A percentile compares a stretch with the other conserved stretches of the same genome.
These are phyloP conservation scores for Rhopalosiphum nymphaeae DNA, from an alignment of 2,888 invertebrate species.

Conservation along the genomic window DNA sequence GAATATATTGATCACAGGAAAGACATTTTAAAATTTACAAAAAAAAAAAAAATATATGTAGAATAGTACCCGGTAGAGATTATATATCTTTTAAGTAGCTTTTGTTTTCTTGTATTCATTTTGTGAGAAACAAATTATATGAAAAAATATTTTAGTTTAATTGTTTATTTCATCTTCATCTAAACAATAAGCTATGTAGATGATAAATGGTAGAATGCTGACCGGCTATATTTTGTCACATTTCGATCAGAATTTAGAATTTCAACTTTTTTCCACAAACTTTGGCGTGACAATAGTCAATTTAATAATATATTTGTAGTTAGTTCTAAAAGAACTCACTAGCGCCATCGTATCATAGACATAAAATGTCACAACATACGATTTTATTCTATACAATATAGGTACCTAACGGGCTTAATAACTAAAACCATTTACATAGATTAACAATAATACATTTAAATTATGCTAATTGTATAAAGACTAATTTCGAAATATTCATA, in stretches of 20 bases:
- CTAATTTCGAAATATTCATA: conserved; percentile 53
- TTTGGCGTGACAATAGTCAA: conserved; percentile 28
- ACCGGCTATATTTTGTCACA: not conserved
- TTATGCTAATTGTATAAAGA: conserved; percentile 39
- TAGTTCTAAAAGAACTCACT: not conserved
- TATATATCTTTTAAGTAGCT: not conserved
- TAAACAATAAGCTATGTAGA: not conserved
- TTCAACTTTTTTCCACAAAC: conserved; percentile 4
- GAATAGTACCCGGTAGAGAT: not conserved
- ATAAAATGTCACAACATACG: conserved; percentile 40
- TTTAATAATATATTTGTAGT: conserved; percentile 10
- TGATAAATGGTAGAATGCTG: not conserved
- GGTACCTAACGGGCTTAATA: conserved; percentile 3
- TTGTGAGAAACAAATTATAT: not conserved
- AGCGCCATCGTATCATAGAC: not conserved
- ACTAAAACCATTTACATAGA: conserved; percentile 53
- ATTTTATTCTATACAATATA: conserved; percentile 15
- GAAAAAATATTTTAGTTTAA: not conserved
- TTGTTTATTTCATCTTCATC: not conserved
- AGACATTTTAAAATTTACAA: conserved; percentile 8
- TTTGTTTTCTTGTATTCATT: not conserved
- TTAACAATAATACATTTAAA: conserved; percentile 49
- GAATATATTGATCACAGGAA: conserved; percentile 42
- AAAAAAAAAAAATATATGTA: conserved; percentile 20
- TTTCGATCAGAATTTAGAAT: not conserved